These are phyloP conservation scores for Sesia bembeciformis DNA, from an alignment of 2,888 invertebrate genomes.

Conservation along the genomic window DNA sequence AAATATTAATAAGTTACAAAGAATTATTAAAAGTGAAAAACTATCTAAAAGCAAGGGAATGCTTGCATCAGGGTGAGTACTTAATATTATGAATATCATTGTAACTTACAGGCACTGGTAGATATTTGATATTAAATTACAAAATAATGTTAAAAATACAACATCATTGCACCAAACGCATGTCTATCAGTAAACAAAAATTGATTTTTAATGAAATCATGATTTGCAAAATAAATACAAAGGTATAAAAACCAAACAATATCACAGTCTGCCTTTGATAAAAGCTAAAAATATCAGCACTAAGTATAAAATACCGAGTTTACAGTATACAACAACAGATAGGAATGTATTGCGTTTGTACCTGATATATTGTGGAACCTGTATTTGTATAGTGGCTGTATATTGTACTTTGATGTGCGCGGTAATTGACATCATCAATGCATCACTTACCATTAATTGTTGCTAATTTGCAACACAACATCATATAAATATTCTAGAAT, in stretches of 20 bases:
- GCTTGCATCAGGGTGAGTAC: conserved; percentile 20
- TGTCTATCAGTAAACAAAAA: conserved; percentile 5
- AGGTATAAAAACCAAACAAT: conserved; percentile 14
- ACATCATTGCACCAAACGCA: conserved; percentile 14
- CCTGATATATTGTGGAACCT: conserved; percentile 48
- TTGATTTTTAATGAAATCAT: conserved; percentile 3
- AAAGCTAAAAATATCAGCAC: background rate
- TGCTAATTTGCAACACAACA: background rate
- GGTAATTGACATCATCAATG: conserved; percentile 23
- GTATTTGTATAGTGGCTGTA: conserved; percentile 34
- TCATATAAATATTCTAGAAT: background rate
- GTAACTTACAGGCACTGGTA: conserved; percentile 68
- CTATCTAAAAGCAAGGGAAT: conserved; percentile 33
- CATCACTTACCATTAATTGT: too few relatives aligned
- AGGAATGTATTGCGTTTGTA: conserved; percentile 14
- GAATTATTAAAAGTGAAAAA: conserved; percentile 19
- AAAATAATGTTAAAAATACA: conserved; percentile 8
- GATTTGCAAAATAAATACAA: conserved; percentile 15
- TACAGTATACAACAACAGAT: background rate
- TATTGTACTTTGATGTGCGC: conserved; percentile 65
- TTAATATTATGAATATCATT: conserved; percentile 56
- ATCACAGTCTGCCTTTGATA: background rate
- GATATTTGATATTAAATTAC: conserved; percentile 19
- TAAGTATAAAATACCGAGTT: background rate
- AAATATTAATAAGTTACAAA: conserved; percentile 22